Conservation (phyloP, 2,797 vertebrate species). For the Glossophaga mutica region DNA sequence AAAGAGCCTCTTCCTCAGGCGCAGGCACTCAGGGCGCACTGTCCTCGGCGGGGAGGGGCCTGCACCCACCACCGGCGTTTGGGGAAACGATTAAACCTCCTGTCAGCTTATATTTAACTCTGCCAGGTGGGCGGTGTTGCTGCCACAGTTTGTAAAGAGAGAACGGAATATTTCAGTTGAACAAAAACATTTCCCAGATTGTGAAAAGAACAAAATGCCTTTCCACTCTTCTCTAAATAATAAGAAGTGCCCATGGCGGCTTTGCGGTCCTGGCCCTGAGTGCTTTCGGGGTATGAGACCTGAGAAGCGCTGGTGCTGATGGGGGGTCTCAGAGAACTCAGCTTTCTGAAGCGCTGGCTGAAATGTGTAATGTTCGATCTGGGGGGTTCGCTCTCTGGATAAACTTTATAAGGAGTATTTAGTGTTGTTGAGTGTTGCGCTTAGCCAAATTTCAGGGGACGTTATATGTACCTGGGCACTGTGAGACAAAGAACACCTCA, state of each 20-base stretch:
- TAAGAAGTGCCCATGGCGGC: neutral
- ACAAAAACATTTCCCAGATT: conserved; percentile 43
- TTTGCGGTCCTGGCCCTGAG: neutral
- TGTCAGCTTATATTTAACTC: neutral
- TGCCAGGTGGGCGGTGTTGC: conserved; percentile 62
- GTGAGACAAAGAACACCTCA: neutral
- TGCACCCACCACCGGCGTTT: conserved; percentile 4
- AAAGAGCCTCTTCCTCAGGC: conserved; percentile 66
- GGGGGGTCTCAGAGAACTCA: neutral
- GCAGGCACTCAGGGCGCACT: neutral
- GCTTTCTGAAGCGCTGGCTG: neutral
- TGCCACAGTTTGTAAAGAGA: neutral
- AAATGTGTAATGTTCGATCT: neutral
- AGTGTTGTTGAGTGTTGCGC: neutral
- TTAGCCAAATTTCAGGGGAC: neutral
- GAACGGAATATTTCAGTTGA: conserved; percentile 5
- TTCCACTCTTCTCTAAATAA: neutral
- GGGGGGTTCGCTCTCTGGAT: neutral
- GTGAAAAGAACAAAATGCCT: neutral
- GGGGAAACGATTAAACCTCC: conserved; percentile 19
- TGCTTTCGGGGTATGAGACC: neutral
- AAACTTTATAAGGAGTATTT: neutral
- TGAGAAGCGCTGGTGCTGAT: neutral
- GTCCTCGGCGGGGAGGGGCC: neutral
- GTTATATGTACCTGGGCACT: neutral